Evolutionary conservation across 2,888 invertebrate species (phyloP).

Genomic region (Anoncus sp.): DNA sequence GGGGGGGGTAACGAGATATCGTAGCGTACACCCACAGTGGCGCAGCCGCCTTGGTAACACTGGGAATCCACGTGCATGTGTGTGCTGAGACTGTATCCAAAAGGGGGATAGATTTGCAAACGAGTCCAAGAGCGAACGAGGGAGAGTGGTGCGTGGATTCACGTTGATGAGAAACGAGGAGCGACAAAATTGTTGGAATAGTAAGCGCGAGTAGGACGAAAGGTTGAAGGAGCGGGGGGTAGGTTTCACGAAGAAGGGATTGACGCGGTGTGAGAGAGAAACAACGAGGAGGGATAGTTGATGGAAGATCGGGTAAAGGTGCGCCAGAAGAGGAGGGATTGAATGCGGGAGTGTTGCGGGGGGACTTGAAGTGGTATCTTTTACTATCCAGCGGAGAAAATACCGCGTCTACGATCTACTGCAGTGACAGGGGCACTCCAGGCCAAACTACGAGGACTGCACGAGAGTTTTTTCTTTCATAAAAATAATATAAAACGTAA

Average conservation of each 20-base stretch:
- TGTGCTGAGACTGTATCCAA: conserved; percentile 66
- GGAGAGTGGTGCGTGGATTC: conserved; percentile 40
- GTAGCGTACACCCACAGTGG: conserved; percentile 67
- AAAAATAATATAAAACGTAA: not conserved
- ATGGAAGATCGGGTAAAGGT: conserved; percentile 68
- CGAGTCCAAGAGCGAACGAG: conserved; percentile 38
- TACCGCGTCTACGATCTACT: conserved; percentile 75
- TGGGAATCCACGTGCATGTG: conserved; percentile 79
- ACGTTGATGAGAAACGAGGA: conserved; percentile 37
- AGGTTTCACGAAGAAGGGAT: not conserved
- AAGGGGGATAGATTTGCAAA: conserved; percentile 42
- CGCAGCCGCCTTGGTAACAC: conserved; percentile 81
- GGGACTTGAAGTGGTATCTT: conserved; percentile 18
- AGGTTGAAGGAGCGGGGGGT: conserved; percentile 39
- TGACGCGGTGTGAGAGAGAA: conserved; percentile 42
- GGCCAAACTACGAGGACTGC: conserved; percentile 62
- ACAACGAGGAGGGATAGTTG: conserved; percentile 59
- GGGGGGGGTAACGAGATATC: conserved; percentile 40
- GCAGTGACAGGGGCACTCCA: conserved; percentile 78
- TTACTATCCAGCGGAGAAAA: conserved; percentile 62
- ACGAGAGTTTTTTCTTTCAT: not conserved
- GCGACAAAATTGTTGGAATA: conserved; percentile 36
- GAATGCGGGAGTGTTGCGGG: conserved; percentile 30
- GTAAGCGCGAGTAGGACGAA: conserved; percentile 18
- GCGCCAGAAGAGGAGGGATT: conserved; percentile 64